Percentiles rank a stretch among this genome's conserved stretches.
These are phyloP conservation scores for Coccyzus lansbergi DNA, from an alignment of 2,797 vertebrate genomes.

Conservation along the genomic window DNA sequence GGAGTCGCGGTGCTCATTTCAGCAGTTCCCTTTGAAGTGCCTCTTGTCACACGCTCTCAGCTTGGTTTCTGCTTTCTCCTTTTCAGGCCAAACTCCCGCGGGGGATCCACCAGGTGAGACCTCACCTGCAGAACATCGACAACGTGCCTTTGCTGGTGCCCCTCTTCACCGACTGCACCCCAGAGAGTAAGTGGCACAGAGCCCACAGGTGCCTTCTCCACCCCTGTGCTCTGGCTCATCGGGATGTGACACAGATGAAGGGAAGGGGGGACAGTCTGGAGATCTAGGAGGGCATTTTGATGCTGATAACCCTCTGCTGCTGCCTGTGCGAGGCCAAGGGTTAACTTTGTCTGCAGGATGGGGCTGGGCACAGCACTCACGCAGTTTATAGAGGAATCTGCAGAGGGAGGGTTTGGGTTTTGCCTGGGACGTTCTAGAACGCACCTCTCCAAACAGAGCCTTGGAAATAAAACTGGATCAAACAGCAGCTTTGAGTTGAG, in stretches of 20 bases:
- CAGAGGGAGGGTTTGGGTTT: not conserved
- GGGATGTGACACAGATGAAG: not conserved
- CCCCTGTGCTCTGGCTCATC: not conserved
- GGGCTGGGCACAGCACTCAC: not conserved
- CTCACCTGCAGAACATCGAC: slow-evolving; percentile 98
- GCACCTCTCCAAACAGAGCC: not conserved
- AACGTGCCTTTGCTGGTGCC: slow-evolving; percentile 97
- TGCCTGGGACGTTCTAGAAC: slow-evolving; percentile 7
- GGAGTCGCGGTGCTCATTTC: not conserved
- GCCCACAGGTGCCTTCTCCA: not conserved
- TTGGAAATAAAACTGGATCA: not conserved
- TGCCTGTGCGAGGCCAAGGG: not conserved
- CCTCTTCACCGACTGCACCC: slow-evolving; percentile 97
- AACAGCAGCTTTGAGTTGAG: not conserved
- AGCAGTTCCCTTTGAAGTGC: not conserved
- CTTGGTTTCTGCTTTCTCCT: not conserved
- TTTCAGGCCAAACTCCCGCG: slow-evolving; percentile 95
- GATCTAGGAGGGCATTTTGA: not conserved
- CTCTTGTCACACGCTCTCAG: not conserved
- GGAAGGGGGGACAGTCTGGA: not conserved
- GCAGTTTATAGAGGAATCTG: not conserved
- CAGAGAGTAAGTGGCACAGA: slow-evolving; percentile 87
- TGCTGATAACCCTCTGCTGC: not conserved
- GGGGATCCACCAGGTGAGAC: slow-evolving; percentile 97
- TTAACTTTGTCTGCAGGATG: not conserved